Evolutionary conservation across 2,888 invertebrate genomes (phyloP).

Genomic region (Tetanocera ferruginea): DNA sequence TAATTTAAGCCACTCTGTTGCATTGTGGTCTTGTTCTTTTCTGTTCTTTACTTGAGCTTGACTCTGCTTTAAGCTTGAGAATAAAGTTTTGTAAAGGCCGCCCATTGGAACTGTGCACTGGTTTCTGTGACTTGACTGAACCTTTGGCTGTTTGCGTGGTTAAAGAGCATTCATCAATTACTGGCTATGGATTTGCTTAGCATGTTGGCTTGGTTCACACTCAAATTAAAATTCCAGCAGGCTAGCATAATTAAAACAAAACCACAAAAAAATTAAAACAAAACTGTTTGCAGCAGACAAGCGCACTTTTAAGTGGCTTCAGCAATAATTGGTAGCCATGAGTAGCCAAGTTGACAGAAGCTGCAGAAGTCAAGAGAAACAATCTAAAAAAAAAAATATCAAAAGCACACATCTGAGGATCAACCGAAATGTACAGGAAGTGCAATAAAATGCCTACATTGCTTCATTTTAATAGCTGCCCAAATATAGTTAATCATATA

Average conservation of each 20-base stretch:
- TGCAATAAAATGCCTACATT: slow-evolving; percentile 31
- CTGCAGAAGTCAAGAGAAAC: too few relatives aligned
- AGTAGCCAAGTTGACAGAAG: background rate
- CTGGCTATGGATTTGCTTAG: slow-evolving; percentile 57
- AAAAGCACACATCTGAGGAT: background rate
- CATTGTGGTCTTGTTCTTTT: background rate
- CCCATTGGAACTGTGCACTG: background rate
- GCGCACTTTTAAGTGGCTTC: slow-evolving; percentile 13
- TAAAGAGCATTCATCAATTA: slow-evolving; percentile 63
- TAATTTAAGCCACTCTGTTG: slow-evolving; percentile 24
- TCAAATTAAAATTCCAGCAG: slow-evolving; percentile 61
- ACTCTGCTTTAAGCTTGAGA: background rate
- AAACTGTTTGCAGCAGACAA: background rate
- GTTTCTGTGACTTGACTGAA: background rate
- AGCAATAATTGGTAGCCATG: slow-evolving; percentile 17
- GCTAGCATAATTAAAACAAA: slow-evolving; percentile 58
- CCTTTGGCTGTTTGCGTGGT: slow-evolving; percentile 59
- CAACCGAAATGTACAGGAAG: slow-evolving; percentile 24
- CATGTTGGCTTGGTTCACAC: slow-evolving; percentile 42
- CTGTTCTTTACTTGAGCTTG: background rate
- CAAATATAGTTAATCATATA: slow-evolving; percentile 35
- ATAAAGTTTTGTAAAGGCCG: too few relatives aligned
- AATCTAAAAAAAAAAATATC: too few relatives aligned
- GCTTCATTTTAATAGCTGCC: slow-evolving; percentile 24
- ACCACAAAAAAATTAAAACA: background rate